Base-by-base conservation (phyloP, 2,797 vertebrate genomes). In the Zenarchopterus dispar region DNA sequence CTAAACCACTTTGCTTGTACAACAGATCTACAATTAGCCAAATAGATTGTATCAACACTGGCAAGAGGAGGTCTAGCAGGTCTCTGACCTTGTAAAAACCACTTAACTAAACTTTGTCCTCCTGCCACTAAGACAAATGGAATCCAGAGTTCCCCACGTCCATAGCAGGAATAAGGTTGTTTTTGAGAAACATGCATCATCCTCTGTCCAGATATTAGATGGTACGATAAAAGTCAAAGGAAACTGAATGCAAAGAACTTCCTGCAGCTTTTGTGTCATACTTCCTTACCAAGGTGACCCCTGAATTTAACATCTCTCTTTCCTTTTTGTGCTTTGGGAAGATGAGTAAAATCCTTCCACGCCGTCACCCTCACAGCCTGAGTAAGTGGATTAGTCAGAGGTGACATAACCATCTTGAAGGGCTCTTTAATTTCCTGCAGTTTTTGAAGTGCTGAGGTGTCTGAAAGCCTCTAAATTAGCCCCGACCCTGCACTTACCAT, bases 401-500 rank as follows among this genome's bases (percentile, higher is more conserved):
- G 69, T 85, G 81, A 85, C 83, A 58, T 59, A 52, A 60, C 28
- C 46, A 60, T 31, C 41, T 72, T 59, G 36, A 75, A 70, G 39
- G 71, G 73, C 45, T 75, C 52, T 62, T 67, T 64, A 54, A 77
- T 28, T 70, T 53, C 33, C 15, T 24, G 39, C 5, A 44, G 33
- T 50, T 70, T 68, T 80, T 60, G 11, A 71, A 70, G 33, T 77
- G 74, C 80, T 65, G 70, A 76, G 48, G 55, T 55, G 31, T 23
- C 60, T 64, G 47, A 83, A 84, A 62, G 52, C 24, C 43, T 67
- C 24, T 42, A 73, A 76, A 73, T 66, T 22, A 77, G 57, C 65
- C 63, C 31, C 8, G 69, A 70, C 43, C 70, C 67, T 68, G 43
- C 66, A 71, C 54, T 88, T 82, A 84, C 13, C 64, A 45, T 67